Conservation (phyloP, 2,797 vertebrate genomes). For the Gallinago stenura region DNA sequence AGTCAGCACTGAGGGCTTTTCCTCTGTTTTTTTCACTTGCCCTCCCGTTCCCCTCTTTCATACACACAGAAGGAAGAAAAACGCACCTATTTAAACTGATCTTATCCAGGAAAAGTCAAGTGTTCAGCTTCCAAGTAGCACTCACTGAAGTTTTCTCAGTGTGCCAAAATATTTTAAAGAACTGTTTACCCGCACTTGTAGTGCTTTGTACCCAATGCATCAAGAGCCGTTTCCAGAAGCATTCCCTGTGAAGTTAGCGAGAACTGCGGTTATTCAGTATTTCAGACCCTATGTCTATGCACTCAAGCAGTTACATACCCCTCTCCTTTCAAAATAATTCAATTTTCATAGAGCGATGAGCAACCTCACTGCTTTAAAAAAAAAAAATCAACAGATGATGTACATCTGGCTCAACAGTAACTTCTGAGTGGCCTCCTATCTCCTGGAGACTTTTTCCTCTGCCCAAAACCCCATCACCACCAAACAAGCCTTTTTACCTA, state of each 20-base stretch:
- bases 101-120: slow-evolving; percentile 58
- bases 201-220: slow-evolving; percentile 51
- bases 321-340: neutral
- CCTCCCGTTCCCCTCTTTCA: slow-evolving; percentile 52
- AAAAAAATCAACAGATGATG: neutral
- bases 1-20: slow-evolving; percentile 21
- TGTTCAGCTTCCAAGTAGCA: slow-evolving; percentile 55
- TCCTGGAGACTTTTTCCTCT: neutral
- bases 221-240: slow-evolving; percentile 57
- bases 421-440: neutral
- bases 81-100: slow-evolving; percentile 70
- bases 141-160: slow-evolving; percentile 30
- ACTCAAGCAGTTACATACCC: neutral
- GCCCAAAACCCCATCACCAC: neutral
- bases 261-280: slow-evolving; percentile 5
- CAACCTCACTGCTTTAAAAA: neutral
- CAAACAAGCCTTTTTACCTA: neutral
- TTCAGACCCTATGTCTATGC: slow-evolving; percentile 8
- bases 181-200: slow-evolving; percentile 49
- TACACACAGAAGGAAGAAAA: slow-evolving; percentile 53
- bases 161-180: slow-evolving; percentile 70
- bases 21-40: slow-evolving; percentile 65
- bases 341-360: neutral
- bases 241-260: slow-evolving; percentile 24
- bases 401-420: neutral